Conservation (phyloP, 2,888 invertebrate species). For the Erebia ligea region DNA sequence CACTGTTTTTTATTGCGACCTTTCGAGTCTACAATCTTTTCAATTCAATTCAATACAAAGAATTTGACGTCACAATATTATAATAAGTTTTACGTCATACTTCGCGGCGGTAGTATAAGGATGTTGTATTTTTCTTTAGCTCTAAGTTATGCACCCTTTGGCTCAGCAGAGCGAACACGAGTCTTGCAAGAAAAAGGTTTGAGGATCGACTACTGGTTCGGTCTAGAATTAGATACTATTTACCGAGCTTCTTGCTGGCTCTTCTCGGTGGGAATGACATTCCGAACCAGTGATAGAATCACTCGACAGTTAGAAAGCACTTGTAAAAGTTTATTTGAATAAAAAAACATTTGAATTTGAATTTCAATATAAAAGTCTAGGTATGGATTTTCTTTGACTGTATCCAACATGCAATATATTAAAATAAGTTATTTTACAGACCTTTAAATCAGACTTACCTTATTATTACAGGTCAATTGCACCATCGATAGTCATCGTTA, state of each 20-base stretch:
- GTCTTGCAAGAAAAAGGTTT: neutral
- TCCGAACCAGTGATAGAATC: no score
- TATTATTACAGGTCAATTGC: no score
- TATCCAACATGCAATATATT: neutral
- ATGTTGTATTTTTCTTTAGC: conserved; percentile 3
- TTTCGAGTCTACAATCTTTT: neutral
- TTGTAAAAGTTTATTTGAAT: no score
- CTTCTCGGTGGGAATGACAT: no score
- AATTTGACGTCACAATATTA: conserved; percentile 9
- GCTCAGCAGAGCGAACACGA: neutral
- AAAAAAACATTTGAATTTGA: no score
- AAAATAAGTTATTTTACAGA: neutral
- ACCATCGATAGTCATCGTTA: no score
- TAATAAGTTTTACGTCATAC: conserved; percentile 3
- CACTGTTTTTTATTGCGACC: neutral
- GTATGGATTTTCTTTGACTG: neutral
- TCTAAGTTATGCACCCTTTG: neutral
- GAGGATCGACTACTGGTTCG: neutral
- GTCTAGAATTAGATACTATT: no score
- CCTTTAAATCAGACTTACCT: no score
- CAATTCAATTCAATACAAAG: conserved; percentile 3
- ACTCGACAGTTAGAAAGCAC: no score
- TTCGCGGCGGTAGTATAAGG: neutral
- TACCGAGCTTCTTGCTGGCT: no score
- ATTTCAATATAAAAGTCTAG: no score